Conservation (phyloP, 2,113 vertebrate species). For the Bungarus multicinctus region DNA sequence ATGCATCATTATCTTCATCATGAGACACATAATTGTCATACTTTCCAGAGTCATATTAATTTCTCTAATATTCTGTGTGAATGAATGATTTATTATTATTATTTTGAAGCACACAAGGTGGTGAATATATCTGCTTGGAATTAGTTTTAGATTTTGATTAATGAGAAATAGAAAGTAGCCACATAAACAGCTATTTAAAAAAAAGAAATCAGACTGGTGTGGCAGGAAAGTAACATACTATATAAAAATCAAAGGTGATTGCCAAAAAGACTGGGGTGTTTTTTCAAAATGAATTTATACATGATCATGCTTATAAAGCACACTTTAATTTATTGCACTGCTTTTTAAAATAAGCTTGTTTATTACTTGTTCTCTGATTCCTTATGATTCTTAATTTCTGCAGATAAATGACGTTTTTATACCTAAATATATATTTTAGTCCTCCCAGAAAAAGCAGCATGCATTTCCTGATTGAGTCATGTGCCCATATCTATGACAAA, state of each 20-base stretch:
- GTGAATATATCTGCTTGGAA: neutral
- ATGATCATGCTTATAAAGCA: neutral
- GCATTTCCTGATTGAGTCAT: slow-evolving; percentile 16
- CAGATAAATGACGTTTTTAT: slow-evolving; percentile 11
- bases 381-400: slow-evolving; percentile 11
- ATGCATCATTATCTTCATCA: neutral
- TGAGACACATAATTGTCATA: neutral
- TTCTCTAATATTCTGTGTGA: neutral
- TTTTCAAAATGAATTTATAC: slow-evolving; percentile 12
- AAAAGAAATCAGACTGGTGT: neutral
- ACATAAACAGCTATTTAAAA: neutral
- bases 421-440: neutral
- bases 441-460: slow-evolving; percentile 17
- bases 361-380: neutral
- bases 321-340: neutral
- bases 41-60: neutral
- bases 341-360: neutral
- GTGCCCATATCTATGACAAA: slow-evolving; percentile 50
- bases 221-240: neutral
- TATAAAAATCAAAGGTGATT: neutral
- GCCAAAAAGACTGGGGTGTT: neutral
- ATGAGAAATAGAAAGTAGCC: neutral
- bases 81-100: neutral
- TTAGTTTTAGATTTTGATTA: neutral
- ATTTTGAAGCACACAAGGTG: neutral